Base-by-base conservation (phyloP, 2,797 vertebrate genomes). In the Crocodylus rhombifer region DNA sequence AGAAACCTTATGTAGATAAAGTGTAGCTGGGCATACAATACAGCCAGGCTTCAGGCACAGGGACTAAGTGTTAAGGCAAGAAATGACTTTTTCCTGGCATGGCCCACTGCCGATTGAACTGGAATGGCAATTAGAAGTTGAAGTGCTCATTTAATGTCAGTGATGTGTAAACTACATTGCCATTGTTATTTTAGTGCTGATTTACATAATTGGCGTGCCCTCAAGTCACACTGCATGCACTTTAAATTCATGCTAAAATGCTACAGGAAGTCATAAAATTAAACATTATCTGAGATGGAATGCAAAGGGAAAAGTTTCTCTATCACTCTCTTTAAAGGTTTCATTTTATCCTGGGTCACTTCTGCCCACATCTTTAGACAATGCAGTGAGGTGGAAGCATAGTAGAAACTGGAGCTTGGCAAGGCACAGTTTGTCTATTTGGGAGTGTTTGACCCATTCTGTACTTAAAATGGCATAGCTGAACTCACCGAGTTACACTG, bases 121-220 rank as follows among this genome's bases (percentile, higher is more conserved):
- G 94, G 94, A 97, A 97, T 92, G 86, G 97, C 97, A 98, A 97
- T 98, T 97, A 97, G 91, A 95, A 96, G 95, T 84, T 95, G 95
- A 97, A 97, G 92, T 93, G 96, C 97, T 97, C 96, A 89, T 96
- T 97, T 97, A 97, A 96, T 91, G 93, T 93, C 94, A 96, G 95
- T 95, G 96, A 97, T 96, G 95, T 97, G 97, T 96, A 97, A 97
- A 97, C 95, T 97, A 96, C 25, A 36, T 86, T 89, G 89, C 93
- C 95, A 96, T 97, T 97, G 97, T 97, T 96, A 97, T 97, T 97
- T 97, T 97, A 96, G 97, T 95, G 95, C 94, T 89, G 91, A 97
- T 98, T 97, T 98, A 97, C 96, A 98, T 98, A 97, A 97, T 97
- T 91, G 94, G 95, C 91, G 89, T 95, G 96, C 96, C 91, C 96